These are phyloP conservation scores for Antheraea yamamai DNA, from an alignment of 2,888 invertebrate species.

Conservation along the genomic window DNA sequence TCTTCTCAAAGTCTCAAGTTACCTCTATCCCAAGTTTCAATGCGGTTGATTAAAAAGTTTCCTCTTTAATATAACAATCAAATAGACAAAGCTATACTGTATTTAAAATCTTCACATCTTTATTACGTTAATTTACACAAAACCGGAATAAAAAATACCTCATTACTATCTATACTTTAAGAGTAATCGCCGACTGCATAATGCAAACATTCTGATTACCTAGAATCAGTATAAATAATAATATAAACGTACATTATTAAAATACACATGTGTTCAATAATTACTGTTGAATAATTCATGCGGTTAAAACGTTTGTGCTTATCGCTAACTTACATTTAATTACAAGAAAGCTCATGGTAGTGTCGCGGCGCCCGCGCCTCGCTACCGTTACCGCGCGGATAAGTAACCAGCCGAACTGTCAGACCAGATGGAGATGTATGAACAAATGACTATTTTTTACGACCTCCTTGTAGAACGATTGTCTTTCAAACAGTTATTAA, in stretches of 20 bases:
- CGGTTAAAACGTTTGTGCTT: not conserved
- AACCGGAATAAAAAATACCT: too few species aligned
- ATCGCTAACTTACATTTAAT: conserved; percentile 22
- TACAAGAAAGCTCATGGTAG: conserved; percentile 17
- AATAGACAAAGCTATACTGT: too few species aligned
- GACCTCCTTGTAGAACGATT: conserved; percentile 49
- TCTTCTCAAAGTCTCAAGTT: too few species aligned
- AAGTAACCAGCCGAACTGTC: conserved; percentile 49
- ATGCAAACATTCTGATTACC: not conserved
- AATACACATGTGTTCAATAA: not conserved
- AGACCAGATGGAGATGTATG: conserved; percentile 47
- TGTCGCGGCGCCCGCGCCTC: conserved; percentile 26
- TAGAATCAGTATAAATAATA: not conserved
- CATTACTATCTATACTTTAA: not conserved
- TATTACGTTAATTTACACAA: too few species aligned
- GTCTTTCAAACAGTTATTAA: conserved; percentile 56
- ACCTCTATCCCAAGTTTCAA: too few species aligned
- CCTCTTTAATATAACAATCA: too few species aligned
- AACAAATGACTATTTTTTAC: conserved; percentile 60
- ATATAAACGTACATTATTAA: not conserved
- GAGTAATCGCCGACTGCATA: not conserved
- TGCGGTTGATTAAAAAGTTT: too few species aligned
- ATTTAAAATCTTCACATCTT: too few species aligned
- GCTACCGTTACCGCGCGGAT: conserved; percentile 62
- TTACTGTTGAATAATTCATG: not conserved